Conservation (phyloP, 1,140 invertebrate genomes). For the Eumeta japonica region DNA sequence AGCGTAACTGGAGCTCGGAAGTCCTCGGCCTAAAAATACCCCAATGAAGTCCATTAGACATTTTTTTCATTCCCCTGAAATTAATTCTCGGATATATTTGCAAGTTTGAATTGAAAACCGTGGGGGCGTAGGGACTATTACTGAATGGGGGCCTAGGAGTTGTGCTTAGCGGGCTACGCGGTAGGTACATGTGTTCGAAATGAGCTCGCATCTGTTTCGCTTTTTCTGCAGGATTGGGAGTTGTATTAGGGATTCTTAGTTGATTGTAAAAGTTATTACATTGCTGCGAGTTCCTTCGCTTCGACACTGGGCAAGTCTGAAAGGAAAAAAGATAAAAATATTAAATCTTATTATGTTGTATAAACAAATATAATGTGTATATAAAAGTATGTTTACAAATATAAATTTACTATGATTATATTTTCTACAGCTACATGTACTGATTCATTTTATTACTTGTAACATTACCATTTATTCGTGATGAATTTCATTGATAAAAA, state of each 20-base stretch:
- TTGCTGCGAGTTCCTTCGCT: constrained; percentile 17
- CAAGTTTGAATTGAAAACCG: background rate
- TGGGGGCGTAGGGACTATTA: no score
- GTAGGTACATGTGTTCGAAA: constrained; percentile 21
- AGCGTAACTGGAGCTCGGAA: no score
- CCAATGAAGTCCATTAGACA: no score
- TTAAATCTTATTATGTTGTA: background rate
- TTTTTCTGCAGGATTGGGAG: no score
- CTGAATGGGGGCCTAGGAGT: constrained; percentile 1
- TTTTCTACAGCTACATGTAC: no score
- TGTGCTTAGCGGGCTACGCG: background rate
- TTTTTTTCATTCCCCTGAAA: background rate
- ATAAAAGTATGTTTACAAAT: background rate
- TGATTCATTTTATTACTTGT: no score
- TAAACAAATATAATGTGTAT: background rate
- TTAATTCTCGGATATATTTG: background rate
- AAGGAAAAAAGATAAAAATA: constrained; percentile 12
- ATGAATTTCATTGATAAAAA: no score
- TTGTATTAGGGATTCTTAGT: no score
- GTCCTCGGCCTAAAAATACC: no score
- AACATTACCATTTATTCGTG: no score
- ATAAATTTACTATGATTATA: no score
- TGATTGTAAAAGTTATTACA: constrained; percentile 25
- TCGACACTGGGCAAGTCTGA: constrained; percentile 33
- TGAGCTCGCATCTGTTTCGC: constrained; percentile 17